phyloP scores from a whole-genome alignment of 2,797 vertebrate species.

The Spondyliosoma cantharus region DNA sequence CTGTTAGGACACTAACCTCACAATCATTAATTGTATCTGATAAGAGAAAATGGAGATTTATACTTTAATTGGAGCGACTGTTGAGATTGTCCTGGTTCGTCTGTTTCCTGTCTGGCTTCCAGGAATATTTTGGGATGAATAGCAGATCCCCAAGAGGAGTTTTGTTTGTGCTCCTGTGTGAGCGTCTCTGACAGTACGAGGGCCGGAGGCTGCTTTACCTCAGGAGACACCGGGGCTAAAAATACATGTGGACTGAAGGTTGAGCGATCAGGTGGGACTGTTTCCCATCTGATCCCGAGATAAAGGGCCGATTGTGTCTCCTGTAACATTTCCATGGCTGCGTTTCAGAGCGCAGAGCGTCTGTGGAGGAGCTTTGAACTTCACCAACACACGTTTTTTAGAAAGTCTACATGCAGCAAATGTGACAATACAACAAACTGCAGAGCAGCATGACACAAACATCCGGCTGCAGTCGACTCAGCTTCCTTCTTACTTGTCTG shows the following conservation, averaged over 20 bases:
- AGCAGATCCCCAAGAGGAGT: not conserved
- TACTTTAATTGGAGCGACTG: not conserved
- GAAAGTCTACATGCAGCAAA: too few species aligned
- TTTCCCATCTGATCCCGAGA: not conserved
- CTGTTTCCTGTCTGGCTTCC: not conserved
- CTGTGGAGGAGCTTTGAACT: not conserved
- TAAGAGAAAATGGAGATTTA: not conserved
- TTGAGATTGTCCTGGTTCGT: not conserved
- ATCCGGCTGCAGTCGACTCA: not conserved
- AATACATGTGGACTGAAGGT: constrained; percentile 35
- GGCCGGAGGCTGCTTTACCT: constrained; percentile 4
- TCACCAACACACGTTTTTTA: not conserved
- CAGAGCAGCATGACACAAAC: not conserved
- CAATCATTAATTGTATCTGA: too few species aligned
- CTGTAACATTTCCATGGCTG: constrained; percentile 1
- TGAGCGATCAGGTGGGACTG: not conserved
- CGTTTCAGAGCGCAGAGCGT: not conserved
- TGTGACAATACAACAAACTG: not conserved
- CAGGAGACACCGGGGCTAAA: constrained; percentile 27
- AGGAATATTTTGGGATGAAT: constrained; percentile 16
- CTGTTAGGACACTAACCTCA: not conserved
- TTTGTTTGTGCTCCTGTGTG: constrained; percentile 27
- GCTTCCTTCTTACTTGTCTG: too few species aligned
- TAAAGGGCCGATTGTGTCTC: not conserved
- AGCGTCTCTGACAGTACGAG: constrained; percentile 6